Evolutionary conservation across 2,888 invertebrate genomes (phyloP), one percentile per base, ranked within the genome.

Genomic region (Campaea margaritaria): DNA sequence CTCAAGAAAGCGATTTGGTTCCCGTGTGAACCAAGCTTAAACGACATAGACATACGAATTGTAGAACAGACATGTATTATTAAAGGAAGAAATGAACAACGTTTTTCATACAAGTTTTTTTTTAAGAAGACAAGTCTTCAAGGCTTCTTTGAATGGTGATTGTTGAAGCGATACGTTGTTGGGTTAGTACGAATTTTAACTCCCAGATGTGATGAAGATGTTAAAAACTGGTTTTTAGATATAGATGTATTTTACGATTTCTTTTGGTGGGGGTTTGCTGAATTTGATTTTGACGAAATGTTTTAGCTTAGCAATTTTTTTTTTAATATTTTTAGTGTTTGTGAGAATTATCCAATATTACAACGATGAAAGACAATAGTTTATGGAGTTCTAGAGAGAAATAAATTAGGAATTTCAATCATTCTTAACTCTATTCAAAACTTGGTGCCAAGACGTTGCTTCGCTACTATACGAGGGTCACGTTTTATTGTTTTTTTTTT

Each of bases 1-100:
- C 82, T 87, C 84, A 87, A 89, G 89, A 84, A 81, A 79, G 9
- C 49, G 44, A 46, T 75, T 82, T 68, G 79, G 85, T 92, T 91
- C 91, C 91, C 91, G 91, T 91, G 91, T 87, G 91, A 91, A 91
- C 78, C 68, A 52, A 54, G 61, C 72, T 72, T 77, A 73, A 78
- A 72, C 69, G 67, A 49, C 39, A 7, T 13, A 55, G 76, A 70
- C 66, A 83, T 83, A 79, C 49, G 36, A 66, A 61, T 13, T 38
- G 21, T 52, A 43, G 34, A 59, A 15, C 11, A 54, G 52, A 47
- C 44, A 54, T 53, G 59, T n/a, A 4, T 39, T 13, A 14, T 39
- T 39, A 2, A 39, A 14, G 8, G 8, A 39, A 39, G 14, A 39
- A 14, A n/a, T n/a, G n/a, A n/a, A n/a, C n/a, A n/a, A n/a, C n/a